These are phyloP conservation scores for Macquaria ambigua DNA, from an alignment of 2,113 vertebrate genomes.

Conservation along the genomic window DNA sequence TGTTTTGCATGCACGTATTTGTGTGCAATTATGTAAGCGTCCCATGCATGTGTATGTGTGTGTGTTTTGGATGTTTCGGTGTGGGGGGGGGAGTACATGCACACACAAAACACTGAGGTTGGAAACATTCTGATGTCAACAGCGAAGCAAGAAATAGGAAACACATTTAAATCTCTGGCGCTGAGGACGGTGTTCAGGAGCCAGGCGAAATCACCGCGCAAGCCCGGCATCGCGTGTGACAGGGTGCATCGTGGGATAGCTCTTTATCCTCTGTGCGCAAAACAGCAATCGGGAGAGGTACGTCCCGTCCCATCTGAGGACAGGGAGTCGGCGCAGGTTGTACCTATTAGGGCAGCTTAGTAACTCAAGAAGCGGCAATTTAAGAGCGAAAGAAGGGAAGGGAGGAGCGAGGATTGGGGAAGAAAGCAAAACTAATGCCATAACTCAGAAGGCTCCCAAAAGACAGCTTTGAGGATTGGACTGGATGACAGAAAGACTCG, in stretches of 20 bases:
- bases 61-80: slow-evolving; percentile 41
- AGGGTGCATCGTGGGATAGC: slow-evolving; percentile 81
- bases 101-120: slow-evolving; percentile 78
- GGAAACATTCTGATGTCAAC: slow-evolving; percentile 91
- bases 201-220: slow-evolving; percentile 80
- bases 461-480: slow-evolving; percentile 79
- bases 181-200: slow-evolving; percentile 81
- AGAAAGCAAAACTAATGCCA: slow-evolving; percentile 75
- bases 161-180: slow-evolving; percentile 86
- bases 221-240: slow-evolving; percentile 80
- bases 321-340: slow-evolving; percentile 82
- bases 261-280: slow-evolving; percentile 71
- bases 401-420: slow-evolving; percentile 57
- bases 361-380: slow-evolving; percentile 87
- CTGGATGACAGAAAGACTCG: slow-evolving; percentile 72
- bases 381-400: slow-evolving; percentile 52
- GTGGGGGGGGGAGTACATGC: slow-evolving; percentile 18
- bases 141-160: slow-evolving; percentile 87
- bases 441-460: slow-evolving; percentile 76
- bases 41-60: slow-evolving; percentile 43
- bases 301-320: slow-evolving; percentile 72
- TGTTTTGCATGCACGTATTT: slow-evolving; percentile 30
- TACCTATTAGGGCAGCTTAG: slow-evolving; percentile 88
- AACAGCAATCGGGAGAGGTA: slow-evolving; percentile 73
- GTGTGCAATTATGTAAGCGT: slow-evolving; percentile 57